Conservation (phyloP, 2,888 invertebrate species). For the Argyresthia goedartella region DNA sequence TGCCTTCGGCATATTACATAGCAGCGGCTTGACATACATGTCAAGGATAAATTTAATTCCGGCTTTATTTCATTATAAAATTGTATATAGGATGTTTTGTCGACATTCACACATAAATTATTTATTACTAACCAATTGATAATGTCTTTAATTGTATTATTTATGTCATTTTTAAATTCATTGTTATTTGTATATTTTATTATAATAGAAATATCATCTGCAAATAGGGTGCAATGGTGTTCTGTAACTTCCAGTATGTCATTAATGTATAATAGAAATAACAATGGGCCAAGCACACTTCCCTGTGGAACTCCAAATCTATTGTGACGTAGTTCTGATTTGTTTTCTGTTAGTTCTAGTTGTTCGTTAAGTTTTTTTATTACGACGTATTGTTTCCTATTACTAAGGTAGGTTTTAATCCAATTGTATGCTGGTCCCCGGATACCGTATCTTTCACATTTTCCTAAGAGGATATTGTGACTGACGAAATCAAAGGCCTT, state of each 20-base stretch:
- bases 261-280: constrained; percentile 9
- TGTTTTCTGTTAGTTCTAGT: neutral
- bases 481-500: constrained; percentile 16
- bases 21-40: too few relatives aligned
- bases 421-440: constrained; percentile 10
- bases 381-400: constrained; percentile 10
- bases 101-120: neutral
- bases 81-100: neutral
- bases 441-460: constrained; percentile 11
- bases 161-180: constrained; percentile 5
- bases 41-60: neutral
- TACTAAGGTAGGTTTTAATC: constrained; percentile 11
- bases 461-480: constrained; percentile 10
- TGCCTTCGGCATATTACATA: too few relatives aligned
- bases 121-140: constrained; percentile 9
- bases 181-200: constrained; percentile 5
- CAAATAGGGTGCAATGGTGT: constrained; percentile 6
- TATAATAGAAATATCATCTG: constrained; percentile 21
- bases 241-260: constrained; percentile 5
- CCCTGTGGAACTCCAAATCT: constrained; percentile 6
- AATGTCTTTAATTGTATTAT: constrained; percentile 2
- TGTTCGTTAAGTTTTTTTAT: constrained; percentile 4
- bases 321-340: neutral
- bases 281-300: constrained; percentile 8
- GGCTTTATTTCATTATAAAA: neutral